Conservation (phyloP, 2,888 invertebrate species). For the Polydrusus pterygomalis region DNA sequence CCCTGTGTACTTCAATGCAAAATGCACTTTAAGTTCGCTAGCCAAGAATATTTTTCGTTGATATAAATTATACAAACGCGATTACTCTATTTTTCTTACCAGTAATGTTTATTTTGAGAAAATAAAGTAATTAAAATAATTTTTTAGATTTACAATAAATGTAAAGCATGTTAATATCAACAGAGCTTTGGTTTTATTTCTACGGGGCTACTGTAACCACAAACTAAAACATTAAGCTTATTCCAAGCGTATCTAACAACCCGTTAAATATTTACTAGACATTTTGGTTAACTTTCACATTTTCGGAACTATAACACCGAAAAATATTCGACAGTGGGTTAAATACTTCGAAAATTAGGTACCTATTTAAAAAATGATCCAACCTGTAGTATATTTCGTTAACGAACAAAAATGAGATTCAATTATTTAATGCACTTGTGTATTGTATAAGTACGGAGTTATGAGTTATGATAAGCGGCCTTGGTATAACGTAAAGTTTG, state of each 20-base stretch:
- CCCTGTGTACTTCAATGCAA: too few species aligned
- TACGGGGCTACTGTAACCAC: neutral
- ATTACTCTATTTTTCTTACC: too few species aligned
- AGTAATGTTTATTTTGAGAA: too few species aligned
- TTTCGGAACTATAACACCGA: constrained; percentile 2
- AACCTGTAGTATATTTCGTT: neutral
- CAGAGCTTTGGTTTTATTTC: neutral
- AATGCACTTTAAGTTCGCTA: too few species aligned
- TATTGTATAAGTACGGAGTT: neutral
- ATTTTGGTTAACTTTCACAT: constrained; percentile 20
- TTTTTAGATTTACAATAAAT: too few species aligned
- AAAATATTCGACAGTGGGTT: constrained; percentile 1
- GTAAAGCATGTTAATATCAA: too few species aligned
- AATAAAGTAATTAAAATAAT: too few species aligned
- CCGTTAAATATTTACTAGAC: constrained; percentile 11
- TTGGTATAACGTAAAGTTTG: too few species aligned
- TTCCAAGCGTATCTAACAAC: constrained; percentile 11
- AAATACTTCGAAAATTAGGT: neutral
- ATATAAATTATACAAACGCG: too few species aligned
- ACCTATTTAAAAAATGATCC: neutral
- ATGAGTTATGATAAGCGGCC: too few species aligned
- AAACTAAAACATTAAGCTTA: neutral
- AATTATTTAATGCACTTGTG: too few species aligned
- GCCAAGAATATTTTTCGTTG: too few species aligned
- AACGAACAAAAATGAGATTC: neutral